Percentiles rank a stretch among this genome's conserved stretches.
phyloP scores from a whole-genome alignment of 1,140 invertebrate genomes.

The Micrasema longulum region DNA sequence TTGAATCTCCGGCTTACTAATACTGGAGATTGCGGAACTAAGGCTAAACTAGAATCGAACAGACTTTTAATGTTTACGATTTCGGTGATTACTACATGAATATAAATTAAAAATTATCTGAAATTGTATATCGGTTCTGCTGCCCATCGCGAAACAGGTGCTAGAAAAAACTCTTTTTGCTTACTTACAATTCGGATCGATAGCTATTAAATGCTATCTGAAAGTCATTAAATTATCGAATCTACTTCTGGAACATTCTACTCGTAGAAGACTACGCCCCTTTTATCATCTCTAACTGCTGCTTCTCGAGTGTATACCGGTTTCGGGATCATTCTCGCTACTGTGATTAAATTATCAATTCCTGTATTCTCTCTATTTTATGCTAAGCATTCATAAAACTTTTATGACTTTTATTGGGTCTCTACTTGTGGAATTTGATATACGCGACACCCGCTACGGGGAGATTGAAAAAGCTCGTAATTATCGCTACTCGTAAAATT shows the following conservation, averaged over 20 bases:
- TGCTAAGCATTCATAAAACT: constrained; percentile 37
- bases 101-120: constrained; percentile 55
- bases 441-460: constrained; percentile 10
- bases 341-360: constrained; percentile 41
- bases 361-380: constrained; percentile 37
- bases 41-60: constrained; percentile 30
- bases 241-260: constrained; percentile 39
- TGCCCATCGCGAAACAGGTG: constrained; percentile 28
- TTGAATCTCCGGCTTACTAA: constrained; percentile 4
- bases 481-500: constrained; percentile 29
- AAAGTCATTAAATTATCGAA: constrained; percentile 46
- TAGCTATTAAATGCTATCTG: constrained; percentile 38
- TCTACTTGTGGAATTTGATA: constrained; percentile 37
- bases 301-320: constrained; percentile 13
- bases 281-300: neutral
- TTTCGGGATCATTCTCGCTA: constrained; percentile 11
- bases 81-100: constrained; percentile 46
- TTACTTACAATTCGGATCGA: constrained; percentile 38
- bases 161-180: constrained; percentile 32
- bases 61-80: constrained; percentile 35
- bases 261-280: constrained; percentile 17
- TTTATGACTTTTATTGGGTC: constrained; percentile 39
- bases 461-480: constrained; percentile 31
- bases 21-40: neutral
- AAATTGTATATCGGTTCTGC: constrained; percentile 45